Percentiles rank a stretch among this genome's conserved stretches.
phyloP scores from a whole-genome alignment of 2,888 invertebrate genomes.

The Aphrophora alni region DNA sequence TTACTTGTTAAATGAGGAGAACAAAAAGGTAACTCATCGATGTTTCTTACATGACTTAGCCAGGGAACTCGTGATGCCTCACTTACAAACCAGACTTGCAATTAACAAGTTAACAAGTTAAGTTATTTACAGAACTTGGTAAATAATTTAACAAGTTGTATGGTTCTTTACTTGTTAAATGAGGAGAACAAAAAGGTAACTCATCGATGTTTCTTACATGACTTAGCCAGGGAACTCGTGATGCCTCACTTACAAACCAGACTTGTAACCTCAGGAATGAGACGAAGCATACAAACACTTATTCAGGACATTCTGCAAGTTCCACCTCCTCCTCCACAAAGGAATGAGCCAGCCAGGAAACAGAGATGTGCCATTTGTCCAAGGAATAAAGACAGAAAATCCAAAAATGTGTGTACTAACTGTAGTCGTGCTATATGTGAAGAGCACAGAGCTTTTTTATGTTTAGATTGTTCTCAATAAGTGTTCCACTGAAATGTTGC shows the following conservation, averaged over 20 bases:
- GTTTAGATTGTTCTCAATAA: no score
- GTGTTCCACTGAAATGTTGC: no score
- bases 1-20: background rate
- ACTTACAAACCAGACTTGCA: background rate
- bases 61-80: slow-evolving; percentile 15
- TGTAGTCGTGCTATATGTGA: no score
- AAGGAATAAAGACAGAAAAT: slow-evolving; percentile 14
- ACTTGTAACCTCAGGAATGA: background rate
- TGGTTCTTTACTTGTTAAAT: slow-evolving; percentile 5
- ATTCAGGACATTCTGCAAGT: slow-evolving; percentile 8
- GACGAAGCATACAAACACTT: background rate
- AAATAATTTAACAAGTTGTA: no score
- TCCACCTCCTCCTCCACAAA: slow-evolving; percentile 8
- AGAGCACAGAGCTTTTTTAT: no score
- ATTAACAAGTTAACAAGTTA: no score
- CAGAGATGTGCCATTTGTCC: slow-evolving; percentile 12
- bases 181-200: background rate
- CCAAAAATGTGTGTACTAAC: no score
- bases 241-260: background rate
- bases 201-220: background rate
- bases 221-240: slow-evolving; percentile 20
- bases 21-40: background rate
- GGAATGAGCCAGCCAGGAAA: background rate
- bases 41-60: slow-evolving; percentile 8
- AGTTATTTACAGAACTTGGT: no score